phyloP scores from a whole-genome alignment of 2,113 vertebrate genomes.

The Platanista minor region DNA sequence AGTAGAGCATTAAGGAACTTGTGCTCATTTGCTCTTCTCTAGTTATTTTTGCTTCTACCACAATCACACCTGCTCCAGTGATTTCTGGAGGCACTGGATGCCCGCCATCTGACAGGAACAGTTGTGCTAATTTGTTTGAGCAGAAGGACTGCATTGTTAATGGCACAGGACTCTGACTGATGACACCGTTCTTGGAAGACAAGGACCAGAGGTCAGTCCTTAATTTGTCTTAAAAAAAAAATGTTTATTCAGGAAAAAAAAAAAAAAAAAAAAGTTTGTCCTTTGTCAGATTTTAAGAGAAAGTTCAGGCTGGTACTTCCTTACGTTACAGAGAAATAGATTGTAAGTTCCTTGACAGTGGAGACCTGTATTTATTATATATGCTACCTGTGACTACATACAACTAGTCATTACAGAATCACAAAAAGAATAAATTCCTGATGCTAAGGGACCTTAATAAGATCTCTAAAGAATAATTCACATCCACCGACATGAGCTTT shows the following conservation, averaged over 20 bases:
- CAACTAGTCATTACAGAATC: background rate
- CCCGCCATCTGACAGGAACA: background rate
- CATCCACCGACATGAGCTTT: background rate
- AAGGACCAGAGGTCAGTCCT: background rate
- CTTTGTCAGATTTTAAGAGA: background rate
- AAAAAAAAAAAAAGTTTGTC: background rate
- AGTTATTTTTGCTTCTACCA: conserved; percentile 34
- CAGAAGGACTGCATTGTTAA: background rate
- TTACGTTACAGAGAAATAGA: background rate
- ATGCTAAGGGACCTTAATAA: background rate
- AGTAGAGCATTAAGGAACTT: background rate
- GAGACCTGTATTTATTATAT: background rate
- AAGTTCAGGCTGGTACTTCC: background rate
- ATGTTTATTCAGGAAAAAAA: conserved; percentile 1
- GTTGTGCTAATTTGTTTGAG: conserved; percentile 21
- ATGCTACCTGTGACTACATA: background rate
- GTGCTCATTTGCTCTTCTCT: background rate
- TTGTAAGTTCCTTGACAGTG: background rate
- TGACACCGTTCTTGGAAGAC: background rate
- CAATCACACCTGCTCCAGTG: conserved; percentile 31
- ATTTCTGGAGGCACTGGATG: background rate
- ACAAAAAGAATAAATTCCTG: background rate
- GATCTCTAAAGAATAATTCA: background rate
- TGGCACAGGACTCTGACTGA: background rate
- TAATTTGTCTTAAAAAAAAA: background rate